Percentiles rank a stretch among this genome's conserved stretches.
These are phyloP conservation scores for Gnathonemus longibarbis DNA, from an alignment of 2,113 vertebrate species.

Conservation along the genomic window DNA sequence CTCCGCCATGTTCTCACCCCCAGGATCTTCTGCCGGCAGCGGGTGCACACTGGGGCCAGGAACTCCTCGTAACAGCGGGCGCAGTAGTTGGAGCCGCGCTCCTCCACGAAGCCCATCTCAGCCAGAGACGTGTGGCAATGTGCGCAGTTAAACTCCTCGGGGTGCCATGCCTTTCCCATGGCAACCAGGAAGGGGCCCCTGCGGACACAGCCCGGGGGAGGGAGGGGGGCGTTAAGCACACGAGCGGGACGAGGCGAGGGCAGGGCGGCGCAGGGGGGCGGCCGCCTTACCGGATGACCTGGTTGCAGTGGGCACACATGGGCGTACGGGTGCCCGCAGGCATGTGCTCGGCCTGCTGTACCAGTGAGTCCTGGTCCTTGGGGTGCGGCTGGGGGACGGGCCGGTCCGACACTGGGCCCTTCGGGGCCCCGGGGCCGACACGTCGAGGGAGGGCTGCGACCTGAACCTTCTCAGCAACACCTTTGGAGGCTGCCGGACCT, in stretches of 20 bases:
- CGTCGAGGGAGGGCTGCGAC: constrained; percentile 64
- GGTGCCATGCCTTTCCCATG: constrained; percentile 94
- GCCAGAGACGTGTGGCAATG: constrained; percentile 85
- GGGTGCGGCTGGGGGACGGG: constrained; percentile 54
- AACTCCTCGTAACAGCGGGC: constrained; percentile 89
- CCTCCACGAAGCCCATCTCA: constrained; percentile 86
- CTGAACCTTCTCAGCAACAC: constrained; percentile 34
- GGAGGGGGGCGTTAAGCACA: not conserved
- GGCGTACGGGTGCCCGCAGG: constrained; percentile 87
- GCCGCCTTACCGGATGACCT: constrained; percentile 79
- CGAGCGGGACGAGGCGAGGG: too few species aligned
- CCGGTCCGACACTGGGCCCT: constrained; percentile 42
- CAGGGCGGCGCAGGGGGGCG: not conserved
- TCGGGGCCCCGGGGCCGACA: constrained; percentile 48
- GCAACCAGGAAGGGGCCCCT: constrained; percentile 95
- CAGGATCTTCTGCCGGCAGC: constrained; percentile 86
- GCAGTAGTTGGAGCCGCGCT: constrained; percentile 80
- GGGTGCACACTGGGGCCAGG: constrained; percentile 80
- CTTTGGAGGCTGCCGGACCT: constrained; percentile 36
- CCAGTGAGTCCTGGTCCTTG: constrained; percentile 72
- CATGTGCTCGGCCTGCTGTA: constrained; percentile 91
- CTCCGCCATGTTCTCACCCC: constrained; percentile 68
- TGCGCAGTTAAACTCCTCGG: constrained; percentile 87
- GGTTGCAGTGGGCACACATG: constrained; percentile 85
- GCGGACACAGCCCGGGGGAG: constrained; percentile 18